Base-by-base conservation (phyloP, 2,797 vertebrate species). In the Oreonectes daqikongensis region DNA sequence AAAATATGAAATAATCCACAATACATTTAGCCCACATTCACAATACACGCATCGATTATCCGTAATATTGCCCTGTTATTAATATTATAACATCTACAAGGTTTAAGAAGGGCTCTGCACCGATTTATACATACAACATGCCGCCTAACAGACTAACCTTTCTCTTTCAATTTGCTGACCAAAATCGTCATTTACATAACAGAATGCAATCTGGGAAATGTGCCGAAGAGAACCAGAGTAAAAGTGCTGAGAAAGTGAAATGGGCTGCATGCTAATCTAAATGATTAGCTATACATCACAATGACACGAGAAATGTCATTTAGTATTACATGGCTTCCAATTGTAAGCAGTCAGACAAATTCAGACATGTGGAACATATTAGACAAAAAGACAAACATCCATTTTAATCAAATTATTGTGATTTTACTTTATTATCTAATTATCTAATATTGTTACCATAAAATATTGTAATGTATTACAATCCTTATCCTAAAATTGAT, bases 201-300 rank as follows among this genome's bases (percentile, higher is more conserved):
- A 86, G 70, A 77, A 78, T 81, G 76, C 81, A 79, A 84, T 87
- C 85, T 85, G 82, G 84, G 82, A 84, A 79, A 35, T 48, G 82
- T 18, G 69, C 78, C 79, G 68, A 38, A 66, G 30, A 57, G 69
- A 78, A 59, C 68, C 72, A 53, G 76, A 66, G 71, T 84, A 46
- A 64, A 80, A 89, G 72, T 85, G 89, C 88, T 90, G 90, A 91
- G 83, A 63, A 76, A 79, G 84, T 77, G 68, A 88, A 88, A 89
- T 83, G 81, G 69, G 84, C 84, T 82, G 87, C 82, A 87, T 84
- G 20, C 65, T 79, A 85, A 88, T 85, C 77, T 77, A 77, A 90
- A 85, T 86, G 81, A 87, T 90, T 81, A 84, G 83, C 86, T 79
- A 83, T 87, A 89, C 79, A 53, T 82, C 83, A 79, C 9, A 14